Conservation (phyloP, 2,113 vertebrate species). For the Suncus etruscus region DNA sequence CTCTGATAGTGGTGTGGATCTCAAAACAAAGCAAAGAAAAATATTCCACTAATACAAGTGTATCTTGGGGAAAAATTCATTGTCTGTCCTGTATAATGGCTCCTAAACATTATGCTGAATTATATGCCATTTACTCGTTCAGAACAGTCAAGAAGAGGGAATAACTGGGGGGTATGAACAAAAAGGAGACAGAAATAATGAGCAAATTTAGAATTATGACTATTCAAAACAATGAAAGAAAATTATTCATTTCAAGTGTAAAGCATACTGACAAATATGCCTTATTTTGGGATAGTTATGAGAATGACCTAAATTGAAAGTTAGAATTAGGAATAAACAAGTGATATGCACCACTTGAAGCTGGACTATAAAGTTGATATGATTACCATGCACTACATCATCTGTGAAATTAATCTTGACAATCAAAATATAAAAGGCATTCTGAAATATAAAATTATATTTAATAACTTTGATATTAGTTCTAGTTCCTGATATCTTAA, state of each 20-base stretch:
- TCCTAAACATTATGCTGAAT: not conserved
- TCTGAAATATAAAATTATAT: slow-evolving; percentile 39
- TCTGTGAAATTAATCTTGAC: slow-evolving; percentile 45
- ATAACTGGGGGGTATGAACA: not conserved
- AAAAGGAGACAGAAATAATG: not conserved
- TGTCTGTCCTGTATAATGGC: not conserved
- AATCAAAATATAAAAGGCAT: slow-evolving; percentile 38
- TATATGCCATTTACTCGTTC: not conserved
- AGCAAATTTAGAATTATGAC: not conserved
- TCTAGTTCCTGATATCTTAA: slow-evolving; percentile 48
- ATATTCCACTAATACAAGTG: not conserved
- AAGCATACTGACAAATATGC: not conserved
- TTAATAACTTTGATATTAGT: slow-evolving; percentile 43
- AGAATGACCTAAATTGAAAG: not conserved
- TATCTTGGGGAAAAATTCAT: not conserved
- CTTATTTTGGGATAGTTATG: not conserved
- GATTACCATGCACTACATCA: not conserved
- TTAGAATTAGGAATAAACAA: not conserved
- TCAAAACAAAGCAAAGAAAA: not conserved
- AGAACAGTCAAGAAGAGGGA: not conserved
- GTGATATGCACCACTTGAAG: not conserved
- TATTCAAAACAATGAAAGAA: not conserved
- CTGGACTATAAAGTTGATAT: not conserved
- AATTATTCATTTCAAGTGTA: not conserved
- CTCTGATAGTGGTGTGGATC: too few relatives aligned